A percentile compares a stretch with the other conserved stretches of the same genome.
These are phyloP conservation scores for Oppia nitens DNA, from an alignment of 1,140 invertebrate species.

Conservation along the genomic window DNA sequence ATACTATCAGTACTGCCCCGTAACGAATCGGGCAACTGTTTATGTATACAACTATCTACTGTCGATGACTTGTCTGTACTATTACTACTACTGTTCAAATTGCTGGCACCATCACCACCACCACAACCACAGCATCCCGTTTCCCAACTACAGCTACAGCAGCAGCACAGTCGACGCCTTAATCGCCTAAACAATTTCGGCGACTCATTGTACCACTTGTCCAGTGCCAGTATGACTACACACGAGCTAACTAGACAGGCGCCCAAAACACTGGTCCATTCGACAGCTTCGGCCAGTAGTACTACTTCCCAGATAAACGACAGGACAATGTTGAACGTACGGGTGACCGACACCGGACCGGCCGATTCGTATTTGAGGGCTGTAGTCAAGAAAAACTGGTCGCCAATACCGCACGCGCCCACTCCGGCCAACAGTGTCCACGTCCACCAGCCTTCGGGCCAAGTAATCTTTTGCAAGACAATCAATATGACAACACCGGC, in stretches of 20 bases:
- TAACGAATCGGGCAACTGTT: too few relatives aligned
- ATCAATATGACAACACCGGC: slow-evolving; percentile 32
- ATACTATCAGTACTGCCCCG: too few relatives aligned
- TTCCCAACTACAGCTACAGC: too few relatives aligned
- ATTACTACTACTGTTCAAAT: too few relatives aligned
- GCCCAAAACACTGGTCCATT: slow-evolving; percentile 8
- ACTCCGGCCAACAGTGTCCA: slow-evolving; percentile 57
- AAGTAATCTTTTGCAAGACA: slow-evolving; percentile 53
- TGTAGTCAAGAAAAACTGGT: slow-evolving; percentile 65
- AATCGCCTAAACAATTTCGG: slow-evolving; percentile 1
- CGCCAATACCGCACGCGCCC: slow-evolving; percentile 65
- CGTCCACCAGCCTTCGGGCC: slow-evolving; percentile 55
- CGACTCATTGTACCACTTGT: slow-evolving; percentile 8
- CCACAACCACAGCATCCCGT: too few relatives aligned
- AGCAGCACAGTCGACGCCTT: slow-evolving; percentile 1
- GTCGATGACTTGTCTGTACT: too few relatives aligned
- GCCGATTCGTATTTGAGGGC: slow-evolving; percentile 72
- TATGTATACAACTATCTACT: too few relatives aligned
- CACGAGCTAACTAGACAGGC: slow-evolving; percentile 8
- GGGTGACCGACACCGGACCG: slow-evolving; percentile 66
- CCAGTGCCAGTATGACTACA: slow-evolving; percentile 6
- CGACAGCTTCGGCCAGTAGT: slow-evolving; percentile 10
- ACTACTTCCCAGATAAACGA: slow-evolving; percentile 40
- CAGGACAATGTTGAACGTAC: slow-evolving; percentile 73
- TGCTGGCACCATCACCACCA: too few relatives aligned